Conservation (phyloP, 2,888 invertebrate species). For the Oeneis ivallda region DNA sequence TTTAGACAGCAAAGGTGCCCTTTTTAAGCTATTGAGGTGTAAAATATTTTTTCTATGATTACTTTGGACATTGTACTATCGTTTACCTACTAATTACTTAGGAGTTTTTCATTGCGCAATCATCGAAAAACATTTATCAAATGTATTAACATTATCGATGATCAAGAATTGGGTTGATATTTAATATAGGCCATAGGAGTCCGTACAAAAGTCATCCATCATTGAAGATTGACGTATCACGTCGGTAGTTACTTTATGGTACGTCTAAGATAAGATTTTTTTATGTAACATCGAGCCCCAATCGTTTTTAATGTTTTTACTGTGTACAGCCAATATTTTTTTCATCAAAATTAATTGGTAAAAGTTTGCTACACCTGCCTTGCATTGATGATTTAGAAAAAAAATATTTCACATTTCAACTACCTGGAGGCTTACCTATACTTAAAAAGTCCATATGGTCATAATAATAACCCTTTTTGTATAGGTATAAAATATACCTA, state of each 20-base stretch:
- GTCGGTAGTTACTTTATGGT: background rate
- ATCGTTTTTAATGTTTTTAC: background rate
- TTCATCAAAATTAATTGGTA: too few relatives aligned
- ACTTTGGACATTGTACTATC: too few relatives aligned
- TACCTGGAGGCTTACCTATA: background rate
- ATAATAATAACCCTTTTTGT: background rate
- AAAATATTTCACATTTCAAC: too few relatives aligned
- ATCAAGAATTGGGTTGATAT: background rate
- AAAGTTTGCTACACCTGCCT: too few relatives aligned
- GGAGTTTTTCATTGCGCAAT: background rate
- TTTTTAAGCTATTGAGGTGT: too few relatives aligned
- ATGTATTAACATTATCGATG: conserved; percentile 2
- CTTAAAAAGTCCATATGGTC: background rate
- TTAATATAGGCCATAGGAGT: background rate
- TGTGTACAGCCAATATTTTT: too few relatives aligned
- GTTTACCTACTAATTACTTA: background rate
- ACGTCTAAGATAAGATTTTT: background rate
- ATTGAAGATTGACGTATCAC: conserved; percentile 6
- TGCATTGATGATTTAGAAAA: too few relatives aligned
- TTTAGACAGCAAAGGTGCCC: too few relatives aligned
- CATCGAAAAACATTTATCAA: background rate
- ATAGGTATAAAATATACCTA: background rate
- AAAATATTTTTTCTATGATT: too few relatives aligned
- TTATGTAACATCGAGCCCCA: background rate
- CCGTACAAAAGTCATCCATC: background rate